These are phyloP conservation scores for Yponomeuta malinellus DNA, from an alignment of 2,888 invertebrate genomes.

Conservation along the genomic window DNA sequence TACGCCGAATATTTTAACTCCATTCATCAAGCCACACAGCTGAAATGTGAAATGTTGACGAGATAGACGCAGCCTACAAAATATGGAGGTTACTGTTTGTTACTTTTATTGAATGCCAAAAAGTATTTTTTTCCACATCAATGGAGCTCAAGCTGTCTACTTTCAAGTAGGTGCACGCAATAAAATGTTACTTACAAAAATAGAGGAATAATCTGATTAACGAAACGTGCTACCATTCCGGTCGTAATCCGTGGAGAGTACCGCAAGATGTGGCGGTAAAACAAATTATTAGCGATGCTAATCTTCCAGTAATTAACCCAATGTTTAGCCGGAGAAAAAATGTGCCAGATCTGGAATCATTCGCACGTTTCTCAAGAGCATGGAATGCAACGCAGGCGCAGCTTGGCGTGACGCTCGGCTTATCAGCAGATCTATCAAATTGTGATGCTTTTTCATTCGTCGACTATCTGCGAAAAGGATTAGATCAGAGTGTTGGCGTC, in stretches of 20 bases:
- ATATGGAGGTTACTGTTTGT: no score
- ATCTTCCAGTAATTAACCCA: constrained; percentile 45
- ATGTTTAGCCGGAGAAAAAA: constrained; percentile 43
- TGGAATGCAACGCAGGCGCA: constrained; percentile 38
- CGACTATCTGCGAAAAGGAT: constrained; percentile 42
- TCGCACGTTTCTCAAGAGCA: constrained; percentile 45
- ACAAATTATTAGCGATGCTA: constrained; percentile 50
- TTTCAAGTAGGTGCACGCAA: no score
- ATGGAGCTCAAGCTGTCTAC: no score
- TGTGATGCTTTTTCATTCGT: constrained; percentile 44
- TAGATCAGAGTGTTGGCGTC: constrained; percentile 31
- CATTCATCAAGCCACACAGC: no score
- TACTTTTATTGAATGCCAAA: no score
- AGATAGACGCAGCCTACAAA: no score
- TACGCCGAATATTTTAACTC: no score
- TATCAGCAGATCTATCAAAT: constrained; percentile 48
- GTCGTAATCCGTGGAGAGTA: constrained; percentile 17
- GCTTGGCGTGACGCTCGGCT: constrained; percentile 42
- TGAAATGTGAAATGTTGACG: no score
- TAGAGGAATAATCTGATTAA: constrained; percentile 4
- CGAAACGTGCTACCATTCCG: constrained; percentile 12
- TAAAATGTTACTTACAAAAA: background rate
- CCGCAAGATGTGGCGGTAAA: constrained; percentile 27
- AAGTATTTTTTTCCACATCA: no score
- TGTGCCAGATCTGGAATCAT: constrained; percentile 39